phyloP scores from a whole-genome alignment of 2,113 vertebrate species.

The Mirounga angustirostris region DNA sequence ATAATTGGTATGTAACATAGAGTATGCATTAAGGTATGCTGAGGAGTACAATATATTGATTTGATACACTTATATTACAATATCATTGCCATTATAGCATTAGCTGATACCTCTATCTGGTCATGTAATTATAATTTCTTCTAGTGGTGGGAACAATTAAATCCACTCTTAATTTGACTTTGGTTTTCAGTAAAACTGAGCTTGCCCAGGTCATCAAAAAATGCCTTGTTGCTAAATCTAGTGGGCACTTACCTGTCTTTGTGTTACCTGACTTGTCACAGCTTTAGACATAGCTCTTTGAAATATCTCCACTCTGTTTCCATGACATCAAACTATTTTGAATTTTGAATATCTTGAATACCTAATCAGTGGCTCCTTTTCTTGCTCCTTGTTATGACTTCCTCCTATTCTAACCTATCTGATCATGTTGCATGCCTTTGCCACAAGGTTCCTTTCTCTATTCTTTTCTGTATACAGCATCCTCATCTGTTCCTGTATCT shows the following conservation, averaged over 20 bases:
- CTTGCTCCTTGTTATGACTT: neutral
- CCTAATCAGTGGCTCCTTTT: neutral
- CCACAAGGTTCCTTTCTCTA: neutral
- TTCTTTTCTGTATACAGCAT: neutral
- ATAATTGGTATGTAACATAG: neutral
- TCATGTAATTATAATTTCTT: neutral
- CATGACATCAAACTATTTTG: neutral
- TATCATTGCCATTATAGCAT: neutral
- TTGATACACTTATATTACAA: neutral
- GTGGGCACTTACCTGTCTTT: neutral
- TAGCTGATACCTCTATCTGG: neutral
- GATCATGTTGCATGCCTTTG: neutral
- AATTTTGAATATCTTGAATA: neutral
- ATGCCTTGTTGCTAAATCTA: neutral
- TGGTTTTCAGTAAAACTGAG: neutral
- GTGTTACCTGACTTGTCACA: neutral
- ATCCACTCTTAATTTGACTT: neutral
- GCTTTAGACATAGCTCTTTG: neutral
- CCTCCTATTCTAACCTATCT: neutral
- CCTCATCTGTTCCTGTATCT: neutral
- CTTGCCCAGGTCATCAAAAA: neutral
- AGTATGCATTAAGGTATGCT: neutral
- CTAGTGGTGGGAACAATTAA: neutral
- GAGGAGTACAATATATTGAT: neutral
- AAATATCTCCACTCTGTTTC: neutral